Evolutionary conservation across 2,888 invertebrate species (phyloP).

Genomic region (Ellobium chinense): DNA sequence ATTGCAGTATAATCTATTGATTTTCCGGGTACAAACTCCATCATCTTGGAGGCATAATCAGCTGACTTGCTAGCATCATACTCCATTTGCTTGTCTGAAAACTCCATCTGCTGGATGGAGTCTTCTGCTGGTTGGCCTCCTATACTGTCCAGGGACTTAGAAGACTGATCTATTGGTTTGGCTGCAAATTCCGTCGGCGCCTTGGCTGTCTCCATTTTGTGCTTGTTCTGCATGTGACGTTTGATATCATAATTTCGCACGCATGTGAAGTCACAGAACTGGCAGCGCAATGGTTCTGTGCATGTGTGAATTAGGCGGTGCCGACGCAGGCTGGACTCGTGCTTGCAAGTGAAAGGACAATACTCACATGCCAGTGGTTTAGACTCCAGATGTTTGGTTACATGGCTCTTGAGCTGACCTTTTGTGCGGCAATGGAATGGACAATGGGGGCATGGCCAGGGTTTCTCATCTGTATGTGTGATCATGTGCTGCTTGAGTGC

Average conservation of each 20-base stretch:
- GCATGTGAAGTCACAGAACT: slow-evolving; percentile 1
- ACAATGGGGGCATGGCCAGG: slow-evolving; percentile 13
- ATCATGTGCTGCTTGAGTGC: slow-evolving; percentile 17
- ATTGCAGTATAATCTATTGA: neutral
- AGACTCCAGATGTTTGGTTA: neutral
- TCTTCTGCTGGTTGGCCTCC: neutral
- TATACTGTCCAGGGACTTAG: neutral
- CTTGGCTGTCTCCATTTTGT: neutral
- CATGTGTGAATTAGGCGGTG: neutral
- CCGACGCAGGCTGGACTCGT: slow-evolving; percentile 25
- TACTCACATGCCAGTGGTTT: slow-evolving; percentile 5
- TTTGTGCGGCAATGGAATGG: slow-evolving; percentile 19
- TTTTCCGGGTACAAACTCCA: neutral
- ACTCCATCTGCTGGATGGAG: neutral
- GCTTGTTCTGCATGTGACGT: slow-evolving; percentile 11
- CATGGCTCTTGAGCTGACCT: slow-evolving; percentile 5
- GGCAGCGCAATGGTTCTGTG: neutral
- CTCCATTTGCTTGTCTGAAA: neutral
- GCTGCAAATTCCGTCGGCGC: neutral
- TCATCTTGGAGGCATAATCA: neutral
- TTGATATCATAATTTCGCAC: slow-evolving; percentile 20
- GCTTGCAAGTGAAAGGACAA: slow-evolving; percentile 21
- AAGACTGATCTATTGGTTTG: neutral
- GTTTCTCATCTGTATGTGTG: slow-evolving; percentile 20
- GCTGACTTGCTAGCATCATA: neutral